These are phyloP conservation scores for Centropus unirufus DNA, from an alignment of 2,113 vertebrate species.

Conservation along the genomic window DNA sequence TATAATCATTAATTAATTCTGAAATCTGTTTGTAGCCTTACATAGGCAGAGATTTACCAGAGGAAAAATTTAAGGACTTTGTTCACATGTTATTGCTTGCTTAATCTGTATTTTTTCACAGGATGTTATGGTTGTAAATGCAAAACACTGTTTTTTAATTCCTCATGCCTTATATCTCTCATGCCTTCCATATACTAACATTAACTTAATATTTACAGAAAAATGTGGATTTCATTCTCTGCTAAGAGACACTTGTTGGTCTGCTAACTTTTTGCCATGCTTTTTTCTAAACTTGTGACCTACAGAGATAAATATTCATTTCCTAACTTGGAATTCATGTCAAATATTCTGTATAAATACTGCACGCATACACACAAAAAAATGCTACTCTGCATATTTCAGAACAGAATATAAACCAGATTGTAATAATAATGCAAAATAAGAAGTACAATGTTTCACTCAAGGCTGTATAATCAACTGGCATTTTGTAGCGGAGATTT, in stretches of 20 bases:
- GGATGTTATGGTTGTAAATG: neutral
- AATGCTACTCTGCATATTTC: neutral
- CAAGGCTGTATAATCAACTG: neutral
- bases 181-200: neutral
- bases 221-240: neutral
- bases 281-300: neutral
- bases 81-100: neutral
- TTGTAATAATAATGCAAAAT: neutral
- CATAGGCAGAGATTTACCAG: neutral
- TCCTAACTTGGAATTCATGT: neutral
- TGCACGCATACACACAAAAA: neutral
- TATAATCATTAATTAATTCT: neutral
- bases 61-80: neutral
- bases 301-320: neutral
- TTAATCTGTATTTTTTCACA: neutral
- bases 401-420: neutral
- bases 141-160: neutral
- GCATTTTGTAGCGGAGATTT: neutral
- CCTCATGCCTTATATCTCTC: neutral
- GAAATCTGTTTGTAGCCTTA: neutral
- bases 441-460: neutral
- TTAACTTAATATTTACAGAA: neutral
- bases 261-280: neutral
- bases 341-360: neutral
- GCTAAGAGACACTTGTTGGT: neutral